Conservation (phyloP, 2,113 vertebrate species). For the Cheilinus undulatus region DNA sequence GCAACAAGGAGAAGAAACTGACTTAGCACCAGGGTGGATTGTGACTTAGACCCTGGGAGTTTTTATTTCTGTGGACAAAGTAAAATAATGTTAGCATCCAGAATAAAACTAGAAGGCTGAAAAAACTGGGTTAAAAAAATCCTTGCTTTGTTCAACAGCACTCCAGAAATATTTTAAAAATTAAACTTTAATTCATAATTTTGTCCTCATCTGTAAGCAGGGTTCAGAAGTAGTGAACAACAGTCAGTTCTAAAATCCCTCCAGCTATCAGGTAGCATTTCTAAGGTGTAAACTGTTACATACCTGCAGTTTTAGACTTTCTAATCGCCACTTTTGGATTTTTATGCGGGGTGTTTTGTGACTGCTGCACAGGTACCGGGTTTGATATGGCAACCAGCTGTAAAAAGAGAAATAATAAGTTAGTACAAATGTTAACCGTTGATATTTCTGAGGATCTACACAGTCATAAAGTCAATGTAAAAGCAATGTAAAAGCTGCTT, state of each 20-base stretch:
- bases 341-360: slow-evolving; percentile 43
- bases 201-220: too few relatives aligned
- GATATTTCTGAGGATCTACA: neutral
- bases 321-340: slow-evolving; percentile 46
- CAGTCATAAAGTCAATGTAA: neutral
- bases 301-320: slow-evolving; percentile 62
- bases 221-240: too few relatives aligned
- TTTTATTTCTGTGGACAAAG: too few relatives aligned
- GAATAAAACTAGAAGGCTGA: too few relatives aligned
- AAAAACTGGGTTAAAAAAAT: too few relatives aligned
- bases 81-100: too few relatives aligned
- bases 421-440: neutral
- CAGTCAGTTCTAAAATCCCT: neutral
- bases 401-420: slow-evolving; percentile 8
- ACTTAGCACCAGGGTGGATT: too few relatives aligned
- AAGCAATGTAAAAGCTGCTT: neutral
- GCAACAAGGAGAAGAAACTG: too few relatives aligned
- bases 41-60: too few relatives aligned
- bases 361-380: slow-evolving; percentile 50
- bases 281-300: slow-evolving; percentile 18
- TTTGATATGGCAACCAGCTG: slow-evolving; percentile 77
- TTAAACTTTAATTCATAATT: too few relatives aligned
- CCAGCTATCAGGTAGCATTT: neutral
- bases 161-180: too few relatives aligned
- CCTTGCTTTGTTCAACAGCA: too few relatives aligned